phyloP scores from a whole-genome alignment of 2,113 vertebrate species.

The Helogale parvula region DNA sequence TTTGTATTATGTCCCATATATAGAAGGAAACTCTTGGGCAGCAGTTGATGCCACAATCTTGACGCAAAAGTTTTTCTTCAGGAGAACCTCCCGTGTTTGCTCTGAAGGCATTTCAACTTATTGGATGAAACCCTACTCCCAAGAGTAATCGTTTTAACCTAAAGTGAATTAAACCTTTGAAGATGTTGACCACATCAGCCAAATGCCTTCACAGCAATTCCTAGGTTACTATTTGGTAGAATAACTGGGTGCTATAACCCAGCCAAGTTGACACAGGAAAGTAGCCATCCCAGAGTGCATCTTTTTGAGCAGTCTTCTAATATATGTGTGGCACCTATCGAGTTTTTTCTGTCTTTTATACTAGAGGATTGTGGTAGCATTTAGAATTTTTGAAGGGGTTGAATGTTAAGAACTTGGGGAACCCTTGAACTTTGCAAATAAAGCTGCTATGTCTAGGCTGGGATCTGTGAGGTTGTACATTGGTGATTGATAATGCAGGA shows the following conservation, averaged over 20 bases:
- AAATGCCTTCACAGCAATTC: not conserved
- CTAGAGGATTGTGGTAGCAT: not conserved
- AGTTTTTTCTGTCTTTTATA: not conserved
- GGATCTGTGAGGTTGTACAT: not conserved
- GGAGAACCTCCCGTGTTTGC: not conserved
- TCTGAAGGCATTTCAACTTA: not conserved
- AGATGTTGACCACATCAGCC: not conserved
- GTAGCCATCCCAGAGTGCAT: not conserved
- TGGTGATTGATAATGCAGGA: not conserved
- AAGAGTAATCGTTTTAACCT: not conserved
- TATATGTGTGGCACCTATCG: not conserved
- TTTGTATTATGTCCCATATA: not conserved
- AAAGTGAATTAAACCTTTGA: not conserved
- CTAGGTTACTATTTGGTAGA: not conserved
- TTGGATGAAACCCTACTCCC: not conserved
- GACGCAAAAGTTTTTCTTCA: not conserved
- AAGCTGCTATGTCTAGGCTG: not conserved
- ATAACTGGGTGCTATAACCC: not conserved
- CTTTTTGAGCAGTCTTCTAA: not conserved
- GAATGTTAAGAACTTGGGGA: not conserved
- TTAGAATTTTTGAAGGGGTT: not conserved
- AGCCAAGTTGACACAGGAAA: not conserved
- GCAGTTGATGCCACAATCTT: not conserved
- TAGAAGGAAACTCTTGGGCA: not conserved
- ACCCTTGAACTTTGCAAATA: not conserved